Percentiles rank a stretch among this genome's conserved stretches.
Conservation (phyloP, 2,888 invertebrate species). For the Mesoligia furuncula region DNA sequence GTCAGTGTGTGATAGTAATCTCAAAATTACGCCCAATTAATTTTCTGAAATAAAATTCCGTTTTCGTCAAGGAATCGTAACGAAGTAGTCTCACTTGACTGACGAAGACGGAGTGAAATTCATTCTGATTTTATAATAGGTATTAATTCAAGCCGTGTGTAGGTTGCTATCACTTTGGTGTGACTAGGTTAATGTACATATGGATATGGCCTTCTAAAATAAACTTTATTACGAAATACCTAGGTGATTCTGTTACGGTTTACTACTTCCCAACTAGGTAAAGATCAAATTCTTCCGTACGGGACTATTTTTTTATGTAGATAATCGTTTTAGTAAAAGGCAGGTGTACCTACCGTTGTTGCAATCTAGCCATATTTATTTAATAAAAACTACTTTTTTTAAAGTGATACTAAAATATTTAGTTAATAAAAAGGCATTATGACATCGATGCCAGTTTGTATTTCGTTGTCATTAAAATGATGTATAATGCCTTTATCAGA, state of each 20-base stretch:
- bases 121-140: neutral
- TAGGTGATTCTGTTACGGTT: constrained; percentile 1
- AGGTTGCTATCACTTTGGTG: constrained; percentile 1
- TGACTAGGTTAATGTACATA: constrained; percentile 16
- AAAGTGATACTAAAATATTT: constrained; percentile 2
- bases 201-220: constrained; percentile 29
- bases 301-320: constrained; percentile 8
- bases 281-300: neutral
- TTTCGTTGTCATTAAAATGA: neutral
- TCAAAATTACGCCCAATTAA: neutral
- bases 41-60: neutral
- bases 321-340: neutral
- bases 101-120: neutral
- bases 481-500: neutral
- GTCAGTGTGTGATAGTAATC: neutral
- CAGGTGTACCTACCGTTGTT: neutral
- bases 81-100: neutral
- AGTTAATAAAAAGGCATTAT: neutral
- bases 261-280: constrained; percentile 6
- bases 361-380: constrained; percentile 15
- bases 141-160: neutral
- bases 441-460: neutral
- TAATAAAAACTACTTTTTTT: neutral
- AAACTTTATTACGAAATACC: constrained; percentile 17
- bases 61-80: neutral